Evolutionary conservation across 2,797 vertebrate species (phyloP).

Genomic region (Apodemus agrarius): DNA sequence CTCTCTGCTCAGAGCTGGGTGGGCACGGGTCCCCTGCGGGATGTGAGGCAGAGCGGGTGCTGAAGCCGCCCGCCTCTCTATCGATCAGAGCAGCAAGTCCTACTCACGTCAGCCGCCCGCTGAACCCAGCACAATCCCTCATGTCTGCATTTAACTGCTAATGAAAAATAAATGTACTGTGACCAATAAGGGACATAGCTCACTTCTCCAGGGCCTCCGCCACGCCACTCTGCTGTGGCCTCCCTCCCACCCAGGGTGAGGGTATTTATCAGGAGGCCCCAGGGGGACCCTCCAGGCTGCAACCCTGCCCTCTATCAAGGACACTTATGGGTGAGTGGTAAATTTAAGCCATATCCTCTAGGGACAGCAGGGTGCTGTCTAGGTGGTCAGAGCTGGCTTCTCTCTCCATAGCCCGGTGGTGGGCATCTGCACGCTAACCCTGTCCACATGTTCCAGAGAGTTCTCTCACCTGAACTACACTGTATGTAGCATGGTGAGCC

Average conservation of each 20-base stretch:
- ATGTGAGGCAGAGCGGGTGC: neutral
- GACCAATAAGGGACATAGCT: conserved; percentile 97
- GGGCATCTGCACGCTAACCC: neutral
- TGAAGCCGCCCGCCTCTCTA: neutral
- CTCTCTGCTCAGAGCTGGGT: neutral
- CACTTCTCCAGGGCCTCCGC: conserved; percentile 87
- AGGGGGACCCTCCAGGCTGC: neutral
- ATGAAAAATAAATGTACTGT: conserved; percentile 99
- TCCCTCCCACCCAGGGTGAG: neutral
- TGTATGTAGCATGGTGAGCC: neutral
- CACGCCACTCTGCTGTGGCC: conserved; percentile 68
- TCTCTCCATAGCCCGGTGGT: neutral
- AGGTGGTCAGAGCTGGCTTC: neutral
- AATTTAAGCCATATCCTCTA: neutral
- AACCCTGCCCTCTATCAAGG: conserved; percentile 65
- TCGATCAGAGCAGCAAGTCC: conserved; percentile 72
- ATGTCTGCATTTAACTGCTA: conserved; percentile 98
- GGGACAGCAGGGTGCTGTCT: neutral
- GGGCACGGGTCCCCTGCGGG: neutral
- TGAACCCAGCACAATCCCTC: conserved; percentile 95
- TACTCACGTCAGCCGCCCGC: conserved; percentile 82
- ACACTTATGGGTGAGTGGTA: neutral
- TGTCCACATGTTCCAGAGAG: neutral
- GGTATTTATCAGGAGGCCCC: conserved; percentile 8
- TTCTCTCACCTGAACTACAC: neutral